Percentiles rank a stretch among this genome's conserved stretches.
phyloP scores from a whole-genome alignment of 2,888 invertebrate species.

The Parochlus steinenii region DNA sequence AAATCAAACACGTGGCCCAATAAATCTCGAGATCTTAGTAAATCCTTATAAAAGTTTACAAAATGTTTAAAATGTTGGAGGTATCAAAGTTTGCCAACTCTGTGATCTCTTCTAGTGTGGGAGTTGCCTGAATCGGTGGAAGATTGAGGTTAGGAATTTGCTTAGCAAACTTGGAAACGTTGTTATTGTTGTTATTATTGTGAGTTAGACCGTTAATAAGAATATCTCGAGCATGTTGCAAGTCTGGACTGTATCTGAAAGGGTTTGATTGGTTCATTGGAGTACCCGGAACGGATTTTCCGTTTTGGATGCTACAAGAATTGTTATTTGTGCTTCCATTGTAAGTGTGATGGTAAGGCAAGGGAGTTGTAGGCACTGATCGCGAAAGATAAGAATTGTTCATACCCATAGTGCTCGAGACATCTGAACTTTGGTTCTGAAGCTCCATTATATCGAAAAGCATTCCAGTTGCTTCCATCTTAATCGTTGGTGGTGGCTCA shows the following conservation, averaged over 20 bases:
- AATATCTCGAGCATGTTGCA: conserved; percentile 35
- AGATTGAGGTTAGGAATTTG: not conserved
- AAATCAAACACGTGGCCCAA: too few species aligned
- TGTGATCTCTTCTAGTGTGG: too few species aligned
- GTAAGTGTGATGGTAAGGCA: conserved; percentile 31
- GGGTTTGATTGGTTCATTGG: conserved; percentile 37
- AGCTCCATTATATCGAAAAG: conserved; percentile 15
- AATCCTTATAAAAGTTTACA: too few species aligned
- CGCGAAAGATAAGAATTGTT: conserved; percentile 38
- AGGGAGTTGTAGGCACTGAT: conserved; percentile 52
- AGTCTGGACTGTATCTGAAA: conserved; percentile 38
- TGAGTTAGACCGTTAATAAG: conserved; percentile 35
- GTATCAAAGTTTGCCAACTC: too few species aligned
- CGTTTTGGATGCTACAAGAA: conserved; percentile 19
- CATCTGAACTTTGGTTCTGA: conserved; percentile 20
- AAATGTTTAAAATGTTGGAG: too few species aligned
- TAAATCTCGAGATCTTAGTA: too few species aligned
- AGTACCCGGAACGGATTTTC: conserved; percentile 59
- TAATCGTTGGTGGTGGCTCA: conserved; percentile 14
- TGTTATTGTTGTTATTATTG: conserved; percentile 1
- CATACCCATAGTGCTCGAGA: conserved; percentile 28
- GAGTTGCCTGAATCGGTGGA: conserved; percentile 6
- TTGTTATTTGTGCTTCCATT: conserved; percentile 27
- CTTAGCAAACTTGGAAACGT: conserved; percentile 1
- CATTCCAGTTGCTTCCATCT: conserved; percentile 15